Conservation (phyloP, 2,113 vertebrate species). For the Melanerpes formicivorus region DNA sequence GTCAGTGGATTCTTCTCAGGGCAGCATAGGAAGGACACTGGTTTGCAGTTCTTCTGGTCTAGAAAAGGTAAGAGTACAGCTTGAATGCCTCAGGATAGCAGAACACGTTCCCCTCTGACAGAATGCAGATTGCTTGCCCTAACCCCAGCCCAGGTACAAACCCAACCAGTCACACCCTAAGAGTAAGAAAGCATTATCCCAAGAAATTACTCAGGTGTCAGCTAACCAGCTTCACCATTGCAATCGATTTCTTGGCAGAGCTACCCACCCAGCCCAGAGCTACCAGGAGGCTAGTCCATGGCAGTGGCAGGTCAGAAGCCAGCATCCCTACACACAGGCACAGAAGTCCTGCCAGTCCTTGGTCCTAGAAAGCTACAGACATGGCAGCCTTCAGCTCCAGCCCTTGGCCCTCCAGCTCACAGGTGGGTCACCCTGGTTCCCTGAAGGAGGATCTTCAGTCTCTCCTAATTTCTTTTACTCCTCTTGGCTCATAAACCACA, state of each 20-base stretch:
- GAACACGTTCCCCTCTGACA: neutral
- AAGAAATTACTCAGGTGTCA: neutral
- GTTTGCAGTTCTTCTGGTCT: neutral
- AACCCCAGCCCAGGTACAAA: neutral
- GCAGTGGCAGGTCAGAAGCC: accelerated
- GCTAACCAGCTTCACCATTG: neutral
- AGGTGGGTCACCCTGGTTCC: neutral
- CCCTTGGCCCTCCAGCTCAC: neutral
- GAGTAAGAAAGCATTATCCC: neutral
- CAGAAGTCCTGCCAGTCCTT: neutral
- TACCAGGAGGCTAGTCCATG: neutral
- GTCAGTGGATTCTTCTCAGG: neutral
- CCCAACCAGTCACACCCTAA: neutral
- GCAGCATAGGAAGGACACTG: neutral
- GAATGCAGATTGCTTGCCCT: neutral
- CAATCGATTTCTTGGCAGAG: neutral
- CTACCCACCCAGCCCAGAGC: neutral
- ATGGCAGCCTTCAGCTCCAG: neutral
- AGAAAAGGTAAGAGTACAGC: neutral
- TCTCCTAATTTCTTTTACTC: neutral
- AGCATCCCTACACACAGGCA: neutral
- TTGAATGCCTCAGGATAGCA: neutral
- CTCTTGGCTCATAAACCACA: neutral
- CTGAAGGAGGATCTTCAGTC: neutral
- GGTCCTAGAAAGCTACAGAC: neutral